Conservation (phyloP, 2,113 vertebrate genomes). For the Anser brachyrhynchus region DNA sequence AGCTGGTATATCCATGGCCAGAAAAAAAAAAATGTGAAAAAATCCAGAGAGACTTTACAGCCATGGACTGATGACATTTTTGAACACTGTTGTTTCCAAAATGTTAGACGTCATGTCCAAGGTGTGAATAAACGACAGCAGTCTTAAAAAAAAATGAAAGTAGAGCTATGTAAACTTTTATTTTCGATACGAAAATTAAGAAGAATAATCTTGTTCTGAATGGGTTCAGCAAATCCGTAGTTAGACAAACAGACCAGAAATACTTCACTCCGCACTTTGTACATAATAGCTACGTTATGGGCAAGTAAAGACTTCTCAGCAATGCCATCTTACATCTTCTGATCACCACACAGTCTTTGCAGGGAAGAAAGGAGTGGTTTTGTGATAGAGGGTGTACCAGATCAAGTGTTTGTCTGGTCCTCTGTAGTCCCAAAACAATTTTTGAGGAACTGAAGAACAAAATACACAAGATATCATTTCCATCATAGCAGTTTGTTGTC, state of each 20-base stretch:
- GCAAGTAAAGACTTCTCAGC: background rate
- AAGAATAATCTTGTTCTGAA: background rate
- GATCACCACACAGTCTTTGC: fast-evolving
- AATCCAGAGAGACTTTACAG: background rate
- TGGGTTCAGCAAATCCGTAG: background rate
- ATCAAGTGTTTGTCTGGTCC: background rate
- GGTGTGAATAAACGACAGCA: background rate
- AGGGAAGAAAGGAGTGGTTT: background rate
- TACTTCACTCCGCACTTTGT: background rate
- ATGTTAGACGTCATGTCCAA: background rate
- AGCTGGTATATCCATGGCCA: background rate
- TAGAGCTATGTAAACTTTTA: background rate
- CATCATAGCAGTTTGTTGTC: background rate
- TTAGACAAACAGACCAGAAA: background rate
- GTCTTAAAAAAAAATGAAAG: too few relatives aligned
- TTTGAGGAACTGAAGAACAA: background rate
- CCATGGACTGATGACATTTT: background rate
- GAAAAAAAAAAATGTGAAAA: background rate
- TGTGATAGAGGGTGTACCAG: background rate
- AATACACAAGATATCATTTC: background rate
- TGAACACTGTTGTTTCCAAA: background rate
- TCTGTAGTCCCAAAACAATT: background rate
- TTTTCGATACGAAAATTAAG: background rate
- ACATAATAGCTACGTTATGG: fast-evolving
- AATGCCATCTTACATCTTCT: background rate